Percentiles rank a stretch among this genome's conserved stretches.
These are phyloP conservation scores for Chiloscyllium plagiosum DNA, from an alignment of 2,113 vertebrate genomes.

Conservation along the genomic window DNA sequence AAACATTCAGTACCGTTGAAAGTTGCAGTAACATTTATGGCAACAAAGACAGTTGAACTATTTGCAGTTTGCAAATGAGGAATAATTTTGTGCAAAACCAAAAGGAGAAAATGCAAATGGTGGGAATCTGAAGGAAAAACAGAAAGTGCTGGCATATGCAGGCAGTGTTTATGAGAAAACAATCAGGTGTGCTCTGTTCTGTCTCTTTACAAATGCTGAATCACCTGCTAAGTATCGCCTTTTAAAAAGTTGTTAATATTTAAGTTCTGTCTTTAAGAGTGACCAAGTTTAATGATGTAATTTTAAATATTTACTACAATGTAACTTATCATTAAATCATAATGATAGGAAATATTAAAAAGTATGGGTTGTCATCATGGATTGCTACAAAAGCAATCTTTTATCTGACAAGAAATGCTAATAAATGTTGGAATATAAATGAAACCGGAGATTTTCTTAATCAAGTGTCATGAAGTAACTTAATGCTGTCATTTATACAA, in stretches of 20 bases:
- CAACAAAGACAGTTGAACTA: neutral
- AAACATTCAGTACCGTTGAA: neutral
- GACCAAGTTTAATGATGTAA: neutral
- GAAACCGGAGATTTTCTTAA: conserved; percentile 13
- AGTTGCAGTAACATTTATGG: neutral
- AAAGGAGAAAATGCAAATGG: neutral
- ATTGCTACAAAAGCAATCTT: neutral
- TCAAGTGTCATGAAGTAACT: neutral
- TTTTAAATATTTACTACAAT: neutral
- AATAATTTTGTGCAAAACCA: neutral
- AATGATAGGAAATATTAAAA: neutral
- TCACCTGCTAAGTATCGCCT: neutral
- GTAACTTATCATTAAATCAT: neutral
- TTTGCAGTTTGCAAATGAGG: neutral
- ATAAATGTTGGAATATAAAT: neutral
- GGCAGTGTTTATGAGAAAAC: neutral
- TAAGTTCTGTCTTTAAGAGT: neutral
- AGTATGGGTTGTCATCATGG: neutral
- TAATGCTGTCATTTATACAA: conserved; percentile 5
- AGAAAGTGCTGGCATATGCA: neutral
- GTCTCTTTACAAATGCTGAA: neutral
- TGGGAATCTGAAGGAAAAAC: neutral
- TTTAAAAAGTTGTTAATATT: neutral
- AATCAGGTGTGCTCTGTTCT: neutral
- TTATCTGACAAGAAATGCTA: neutral